phyloP scores from a whole-genome alignment of 1,140 invertebrate genomes.

The Venturia canescens region DNA sequence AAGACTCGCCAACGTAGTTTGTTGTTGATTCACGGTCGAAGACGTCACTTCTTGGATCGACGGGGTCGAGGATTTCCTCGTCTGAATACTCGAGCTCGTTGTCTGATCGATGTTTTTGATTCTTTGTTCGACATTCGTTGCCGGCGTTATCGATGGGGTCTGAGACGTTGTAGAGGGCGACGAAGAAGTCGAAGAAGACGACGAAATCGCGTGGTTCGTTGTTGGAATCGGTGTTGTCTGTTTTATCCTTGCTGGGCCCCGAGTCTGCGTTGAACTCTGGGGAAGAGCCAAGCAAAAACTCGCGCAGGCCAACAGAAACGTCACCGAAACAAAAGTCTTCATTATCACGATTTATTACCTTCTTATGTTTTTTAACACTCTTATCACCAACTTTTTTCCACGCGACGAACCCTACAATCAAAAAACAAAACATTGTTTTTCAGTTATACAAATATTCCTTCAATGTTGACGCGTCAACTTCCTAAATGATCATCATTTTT shows the following conservation, averaged over 20 bases:
- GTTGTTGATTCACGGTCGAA: constrained; percentile 65
- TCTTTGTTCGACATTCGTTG: constrained; percentile 52
- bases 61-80: constrained; percentile 65
- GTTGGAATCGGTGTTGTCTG: constrained; percentile 61
- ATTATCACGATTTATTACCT: constrained; percentile 6
- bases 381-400: not conserved
- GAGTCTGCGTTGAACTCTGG: constrained; percentile 52
- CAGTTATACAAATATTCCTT: no score
- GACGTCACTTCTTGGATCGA: constrained; percentile 59
- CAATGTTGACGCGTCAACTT: no score
- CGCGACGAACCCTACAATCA: not conserved
- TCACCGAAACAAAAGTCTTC: constrained; percentile 5
- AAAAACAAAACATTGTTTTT: not conserved
- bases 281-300: constrained; percentile 58
- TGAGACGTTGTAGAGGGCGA: constrained; percentile 60
- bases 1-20: constrained; percentile 64
- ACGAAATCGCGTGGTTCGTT: constrained; percentile 18
- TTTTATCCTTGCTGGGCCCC: constrained; percentile 54
- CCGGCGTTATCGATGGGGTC: constrained; percentile 53
- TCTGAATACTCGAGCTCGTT: constrained; percentile 53
- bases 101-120: constrained; percentile 34
- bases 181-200: constrained; percentile 57
- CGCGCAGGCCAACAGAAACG: constrained; percentile 36
- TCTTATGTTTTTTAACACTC: not conserved
- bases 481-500: no score